Base-by-base conservation (phyloP, 2,113 vertebrate genomes). In the Periophthalmus modestus region DNA sequence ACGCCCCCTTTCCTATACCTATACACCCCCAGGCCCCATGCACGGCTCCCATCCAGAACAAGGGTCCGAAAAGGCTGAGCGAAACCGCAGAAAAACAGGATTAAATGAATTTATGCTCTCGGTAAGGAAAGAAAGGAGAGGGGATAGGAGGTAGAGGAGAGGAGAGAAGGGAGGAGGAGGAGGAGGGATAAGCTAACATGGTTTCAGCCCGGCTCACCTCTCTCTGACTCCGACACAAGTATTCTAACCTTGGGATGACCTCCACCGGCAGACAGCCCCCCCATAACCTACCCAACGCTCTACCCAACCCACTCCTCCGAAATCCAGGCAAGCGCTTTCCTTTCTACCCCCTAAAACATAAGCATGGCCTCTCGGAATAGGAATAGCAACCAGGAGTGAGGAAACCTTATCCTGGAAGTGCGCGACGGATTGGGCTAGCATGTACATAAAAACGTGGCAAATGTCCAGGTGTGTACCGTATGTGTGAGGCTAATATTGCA, bases 191-290 rank as follows among this genome's bases (percentile, higher is more conserved):
- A 90, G 85, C 89, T 92, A 94, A 93, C 93, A 85, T 92, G 87
- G 92, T 93, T 94, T 92, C 91, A 92, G 89, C 88, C 90, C 88
- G 85, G 77, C 88, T 94, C 93, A 93, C 93, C 93, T 94, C 91
- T 92, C 78, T 5, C 82, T 94, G 94, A 93, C 93, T 94, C 92
- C 86, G 82, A 79, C 88, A 82, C 91, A 94, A 94, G 87, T 90
- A 93, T 93, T 92, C 90, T 94, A 92, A 92, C 93, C 93, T 93
- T 93, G 91, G 84, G 87, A 87, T 94, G 92, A 94, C 93, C 92
- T 91, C 92, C 84, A 89, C 80, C 67, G 66, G 82, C 90, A 94
- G 91, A 94, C 93, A 89, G 89, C 92, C 82, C 91, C 87, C 90
- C 92, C 87, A 79, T 86, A 89, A 89, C 78, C 73, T 84, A 83